Base-by-base conservation (phyloP, 1,140 invertebrate species). In the Drosophila ogumai region DNA sequence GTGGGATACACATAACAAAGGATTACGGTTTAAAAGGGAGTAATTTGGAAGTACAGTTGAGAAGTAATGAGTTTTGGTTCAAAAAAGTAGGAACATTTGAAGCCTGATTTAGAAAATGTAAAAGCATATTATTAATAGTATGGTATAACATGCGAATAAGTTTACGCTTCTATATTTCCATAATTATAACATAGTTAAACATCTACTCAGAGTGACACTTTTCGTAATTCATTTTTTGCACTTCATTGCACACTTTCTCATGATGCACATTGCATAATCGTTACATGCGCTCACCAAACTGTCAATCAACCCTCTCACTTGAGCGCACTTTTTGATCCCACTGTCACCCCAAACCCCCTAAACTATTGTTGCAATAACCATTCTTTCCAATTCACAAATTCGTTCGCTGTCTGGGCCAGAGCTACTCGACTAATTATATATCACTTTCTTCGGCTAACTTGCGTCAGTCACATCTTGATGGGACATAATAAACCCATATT, bases 401-500 rank as follows among this genome's bases (percentile, higher is more conserved):
- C 44, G 34, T 38, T 10, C 1, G 32, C 52, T 54, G 52, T 54
- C 52, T 54, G 13, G 19, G 52, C 32, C 44, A 57, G 46, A 25
- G n/a, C 64, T 43, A 77, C 59, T 58, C 63, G 61, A 80, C 81
- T 81, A 90, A 85, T 71, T 81, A 76, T 64, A 79, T 75, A 65
- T 79, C 81, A 69, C 54, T 90, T 90, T 90, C 74, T 25, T 74
- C 64, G 67, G 66, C 79, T 52, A 75, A 80, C 66, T 72, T 49
- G 44, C 78, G 75, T 69, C 84, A 84, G 52, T 82, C 73, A 46
- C 79, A 77, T 68, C 73, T 61, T 81, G 77, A 69, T 73, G 74
- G 61, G 59, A 74, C 69, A 90, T 64, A 88, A 85, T 88, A 90
- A 64, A 76, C 75, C 57, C 69, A 90, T 90, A 85, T 75, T 90